Evolutionary conservation across 2,113 vertebrate species (phyloP).

Genomic region (Polyodon spathula): DNA sequence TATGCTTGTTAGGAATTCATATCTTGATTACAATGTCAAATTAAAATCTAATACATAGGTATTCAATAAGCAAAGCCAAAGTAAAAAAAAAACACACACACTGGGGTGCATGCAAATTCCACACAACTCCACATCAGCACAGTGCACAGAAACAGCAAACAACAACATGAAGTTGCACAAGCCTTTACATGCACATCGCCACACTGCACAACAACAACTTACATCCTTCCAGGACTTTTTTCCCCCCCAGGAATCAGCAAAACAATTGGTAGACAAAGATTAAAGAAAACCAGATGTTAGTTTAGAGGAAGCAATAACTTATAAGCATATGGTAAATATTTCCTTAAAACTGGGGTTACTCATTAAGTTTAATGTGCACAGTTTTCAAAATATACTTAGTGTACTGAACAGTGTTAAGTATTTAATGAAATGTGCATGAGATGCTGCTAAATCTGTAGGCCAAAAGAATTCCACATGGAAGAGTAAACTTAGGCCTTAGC

Average conservation of each 20-base stretch:
- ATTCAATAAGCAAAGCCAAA: conserved; percentile 26
- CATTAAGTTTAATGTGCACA: too few relatives aligned
- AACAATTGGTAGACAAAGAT: conserved; percentile 64
- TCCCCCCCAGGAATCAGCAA: conserved; percentile 73
- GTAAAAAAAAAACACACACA: conserved; percentile 25
- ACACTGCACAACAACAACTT: conserved; percentile 60
- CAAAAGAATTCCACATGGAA: too few relatives aligned
- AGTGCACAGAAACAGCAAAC: conserved; percentile 26
- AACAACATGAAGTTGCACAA: conserved; percentile 12
- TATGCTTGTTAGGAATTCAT: too few relatives aligned
- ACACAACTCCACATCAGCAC: conserved; percentile 40
- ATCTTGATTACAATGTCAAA: not conserved
- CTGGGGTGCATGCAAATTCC: conserved; percentile 41
- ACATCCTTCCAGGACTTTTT: conserved; percentile 94
- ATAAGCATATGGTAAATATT: conserved; percentile 31
- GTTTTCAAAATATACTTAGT: too few relatives aligned
- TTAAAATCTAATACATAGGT: conserved; percentile 1
- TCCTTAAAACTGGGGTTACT: not conserved
- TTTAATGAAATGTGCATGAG: too few relatives aligned
- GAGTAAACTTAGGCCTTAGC: too few relatives aligned
- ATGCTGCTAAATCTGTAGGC: too few relatives aligned
- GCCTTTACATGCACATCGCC: not conserved
- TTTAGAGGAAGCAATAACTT: conserved; percentile 40
- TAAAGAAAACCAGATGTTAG: conserved; percentile 77
- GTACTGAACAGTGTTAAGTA: too few relatives aligned